phyloP scores from a whole-genome alignment of 2,797 vertebrate genomes.

The Notoglanidium macrostoma region DNA sequence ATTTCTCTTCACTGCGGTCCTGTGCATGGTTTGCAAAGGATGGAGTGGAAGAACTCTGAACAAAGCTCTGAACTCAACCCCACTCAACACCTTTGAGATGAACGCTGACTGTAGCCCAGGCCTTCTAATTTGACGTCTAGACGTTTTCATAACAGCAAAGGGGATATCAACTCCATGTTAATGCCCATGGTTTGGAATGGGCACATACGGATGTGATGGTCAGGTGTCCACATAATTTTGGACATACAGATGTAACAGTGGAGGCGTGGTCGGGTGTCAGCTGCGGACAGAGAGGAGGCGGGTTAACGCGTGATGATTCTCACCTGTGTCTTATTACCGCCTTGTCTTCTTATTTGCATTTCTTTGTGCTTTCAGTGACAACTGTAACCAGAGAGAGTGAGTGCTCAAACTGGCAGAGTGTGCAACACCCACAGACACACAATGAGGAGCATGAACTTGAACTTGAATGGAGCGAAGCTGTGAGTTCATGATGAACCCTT shows the following conservation, averaged over 20 bases:
- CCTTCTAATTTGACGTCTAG: not conserved
- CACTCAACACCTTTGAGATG: not conserved
- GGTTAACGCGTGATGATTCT: too few species aligned
- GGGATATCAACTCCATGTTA: not conserved
- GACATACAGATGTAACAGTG: not conserved
- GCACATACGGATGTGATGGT: not conserved
- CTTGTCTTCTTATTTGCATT: too few species aligned
- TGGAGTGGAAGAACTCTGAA: not conserved
- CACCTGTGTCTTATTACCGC: too few species aligned
- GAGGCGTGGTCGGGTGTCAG: too few species aligned
- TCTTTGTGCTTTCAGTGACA: too few species aligned
- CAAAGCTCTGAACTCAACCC: not conserved
- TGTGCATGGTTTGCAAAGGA: not conserved
- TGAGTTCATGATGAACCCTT: too few species aligned
- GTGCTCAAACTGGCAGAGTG: too few species aligned
- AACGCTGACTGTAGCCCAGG: not conserved
- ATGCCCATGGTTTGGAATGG: not conserved
- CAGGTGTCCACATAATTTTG: not conserved
- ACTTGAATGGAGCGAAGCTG: too few species aligned
- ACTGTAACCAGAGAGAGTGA: too few species aligned
- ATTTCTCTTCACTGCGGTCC: not conserved
- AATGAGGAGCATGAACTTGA: too few species aligned
- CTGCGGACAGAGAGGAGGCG: too few species aligned
- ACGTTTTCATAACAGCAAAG: not conserved
- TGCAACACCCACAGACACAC: too few species aligned